Percentiles rank a stretch among this genome's conserved stretches.
Conservation (phyloP, 2,888 invertebrate species). For the Erebia aethiops region DNA sequence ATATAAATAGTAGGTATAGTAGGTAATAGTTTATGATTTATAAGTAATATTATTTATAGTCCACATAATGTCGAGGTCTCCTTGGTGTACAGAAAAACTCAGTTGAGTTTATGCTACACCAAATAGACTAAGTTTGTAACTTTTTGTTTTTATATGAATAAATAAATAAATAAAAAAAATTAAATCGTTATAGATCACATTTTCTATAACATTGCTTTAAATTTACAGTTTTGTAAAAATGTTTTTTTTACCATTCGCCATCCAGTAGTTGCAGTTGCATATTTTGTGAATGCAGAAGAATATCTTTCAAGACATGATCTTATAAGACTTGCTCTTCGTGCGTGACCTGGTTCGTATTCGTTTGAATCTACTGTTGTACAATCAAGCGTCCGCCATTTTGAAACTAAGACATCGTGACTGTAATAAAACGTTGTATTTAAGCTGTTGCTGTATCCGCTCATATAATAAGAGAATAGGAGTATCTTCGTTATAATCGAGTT, state of each 20-base stretch:
- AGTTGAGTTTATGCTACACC: too few species aligned
- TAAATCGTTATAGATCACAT: not conserved
- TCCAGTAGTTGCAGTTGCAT: not conserved
- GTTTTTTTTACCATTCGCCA: not conserved
- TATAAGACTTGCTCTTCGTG: conserved; percentile 4
- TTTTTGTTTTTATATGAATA: too few species aligned
- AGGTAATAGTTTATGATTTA: too few species aligned
- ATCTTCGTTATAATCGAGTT: not conserved
- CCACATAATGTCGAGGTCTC: too few species aligned
- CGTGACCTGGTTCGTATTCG: conserved; percentile 15
- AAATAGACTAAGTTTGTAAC: too few species aligned
- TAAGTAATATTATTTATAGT: too few species aligned
- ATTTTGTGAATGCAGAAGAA: conserved; percentile 10
- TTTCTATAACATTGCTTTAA: not conserved
- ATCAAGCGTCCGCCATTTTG: conserved; percentile 13
- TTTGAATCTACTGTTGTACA: conserved; percentile 14
- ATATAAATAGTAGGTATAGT: too few species aligned
- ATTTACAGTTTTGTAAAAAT: not conserved
- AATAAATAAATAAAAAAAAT: too few species aligned
- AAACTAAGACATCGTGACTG: conserved; percentile 7
- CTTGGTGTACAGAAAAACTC: too few species aligned
- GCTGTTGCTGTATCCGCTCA: not conserved
- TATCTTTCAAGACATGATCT: conserved; percentile 14
- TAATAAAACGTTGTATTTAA: conserved; percentile 7
- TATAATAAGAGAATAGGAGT: not conserved